Percentiles rank a stretch among this genome's conserved stretches.
Conservation (phyloP, 2,797 vertebrate genomes). For the Geotrypetes seraphini region DNA sequence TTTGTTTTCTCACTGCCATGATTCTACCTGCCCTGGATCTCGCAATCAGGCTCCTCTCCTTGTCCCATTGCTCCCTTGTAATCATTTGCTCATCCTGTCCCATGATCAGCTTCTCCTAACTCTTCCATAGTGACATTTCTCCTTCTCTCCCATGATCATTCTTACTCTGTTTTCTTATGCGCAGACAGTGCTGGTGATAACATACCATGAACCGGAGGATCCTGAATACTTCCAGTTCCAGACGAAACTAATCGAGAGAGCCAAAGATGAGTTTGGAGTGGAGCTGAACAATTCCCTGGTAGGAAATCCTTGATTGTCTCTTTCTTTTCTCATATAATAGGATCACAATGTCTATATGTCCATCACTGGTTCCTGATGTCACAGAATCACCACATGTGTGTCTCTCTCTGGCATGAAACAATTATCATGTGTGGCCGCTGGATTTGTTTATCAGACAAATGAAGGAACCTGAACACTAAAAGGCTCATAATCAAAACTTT, state of each 20-base stretch:
- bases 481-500: no score
- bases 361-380: accelerated
- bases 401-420: no score
- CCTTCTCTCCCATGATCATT: not conserved
- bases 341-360: no score
- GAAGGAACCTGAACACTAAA: not conserved
- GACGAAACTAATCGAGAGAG: conserved; percentile 71
- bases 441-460: not conserved
- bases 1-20: no score
- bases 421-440: accelerated
- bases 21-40: no score
- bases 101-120: not conserved
- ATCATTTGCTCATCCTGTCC: not conserved
- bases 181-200: conserved; percentile 88
- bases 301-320: no score
- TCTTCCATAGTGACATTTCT: not conserved
- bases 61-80: not conserved
- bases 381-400: accelerated
- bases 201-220: conserved; percentile 82
- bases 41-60: no score
- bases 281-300: conserved; percentile 82
- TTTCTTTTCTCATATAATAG: no score
- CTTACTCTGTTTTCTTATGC: not conserved
- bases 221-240: conserved; percentile 81
- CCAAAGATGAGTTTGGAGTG: conserved; percentile 73